Evolutionary conservation across 2,797 vertebrate genomes (phyloP).

Genomic region (Labroides dimidiatus): DNA sequence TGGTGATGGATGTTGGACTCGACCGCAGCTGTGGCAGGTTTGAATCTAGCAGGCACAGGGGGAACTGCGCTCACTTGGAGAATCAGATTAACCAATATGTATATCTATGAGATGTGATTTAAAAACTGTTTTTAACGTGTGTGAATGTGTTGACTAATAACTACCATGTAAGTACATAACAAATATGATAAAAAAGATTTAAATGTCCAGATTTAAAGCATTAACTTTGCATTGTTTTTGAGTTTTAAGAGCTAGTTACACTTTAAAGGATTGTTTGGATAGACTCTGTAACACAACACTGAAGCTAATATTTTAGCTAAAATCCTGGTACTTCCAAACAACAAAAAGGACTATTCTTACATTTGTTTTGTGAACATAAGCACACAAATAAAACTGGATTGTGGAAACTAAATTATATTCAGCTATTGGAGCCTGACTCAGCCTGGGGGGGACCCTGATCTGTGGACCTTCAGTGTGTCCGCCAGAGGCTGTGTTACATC

Average conservation of each 20-base stretch:
- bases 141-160: no score
- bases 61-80: no score
- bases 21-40: no score
- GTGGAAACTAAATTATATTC: constrained; percentile 50
- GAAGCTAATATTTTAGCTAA: background rate
- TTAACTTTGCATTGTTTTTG: no score
- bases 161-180: no score
- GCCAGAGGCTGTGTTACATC: constrained; percentile 59
- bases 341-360: constrained; percentile 28
- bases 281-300: background rate
- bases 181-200: no score
- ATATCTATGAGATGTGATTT: no score
- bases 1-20: no score
- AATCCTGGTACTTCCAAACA: background rate
- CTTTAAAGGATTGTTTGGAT: background rate
- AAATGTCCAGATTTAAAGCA: no score
- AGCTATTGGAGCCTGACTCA: constrained; percentile 44
- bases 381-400: constrained; percentile 47
- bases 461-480: constrained; percentile 55
- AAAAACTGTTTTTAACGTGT: no score
- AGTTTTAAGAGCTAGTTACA: background rate
- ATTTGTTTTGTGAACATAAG: constrained; percentile 38
- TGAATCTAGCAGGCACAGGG: no score
- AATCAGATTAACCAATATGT: no score
- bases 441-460: constrained; percentile 53